A percentile compares a stretch with the other conserved stretches of the same genome.
Evolutionary conservation across 2,888 invertebrate genomes (phyloP).

Genomic region (Sarcophaga carnaria): DNA sequence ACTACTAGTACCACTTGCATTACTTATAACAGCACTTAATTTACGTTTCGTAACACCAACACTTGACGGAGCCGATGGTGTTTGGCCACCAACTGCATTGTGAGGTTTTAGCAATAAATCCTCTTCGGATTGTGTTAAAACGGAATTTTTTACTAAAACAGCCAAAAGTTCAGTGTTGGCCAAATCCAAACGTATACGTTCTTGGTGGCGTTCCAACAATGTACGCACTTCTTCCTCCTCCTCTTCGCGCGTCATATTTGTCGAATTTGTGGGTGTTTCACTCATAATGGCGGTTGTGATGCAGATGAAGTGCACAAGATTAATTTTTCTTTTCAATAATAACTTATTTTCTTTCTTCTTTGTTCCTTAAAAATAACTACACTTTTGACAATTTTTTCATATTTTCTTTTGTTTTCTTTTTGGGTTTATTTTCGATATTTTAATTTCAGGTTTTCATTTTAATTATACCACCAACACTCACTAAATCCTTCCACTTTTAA

Average conservation of each 20-base stretch:
- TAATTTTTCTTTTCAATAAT: conserved; percentile 5
- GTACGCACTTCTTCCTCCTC: conserved; percentile 84
- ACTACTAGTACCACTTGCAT: conserved; percentile 72
- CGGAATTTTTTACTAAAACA: conserved; percentile 86
- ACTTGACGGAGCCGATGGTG: conserved; percentile 75
- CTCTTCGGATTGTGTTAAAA: conserved; percentile 85
- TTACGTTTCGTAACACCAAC: conserved; percentile 77
- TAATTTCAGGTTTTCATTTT: conserved; percentile 14
- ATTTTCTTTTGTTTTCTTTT: background rate
- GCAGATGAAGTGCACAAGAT: background rate
- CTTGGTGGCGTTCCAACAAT: conserved; percentile 85
- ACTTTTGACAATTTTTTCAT: conserved; percentile 31
- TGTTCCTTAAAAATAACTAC: conserved; percentile 4
- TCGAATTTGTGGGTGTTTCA: conserved; percentile 58
- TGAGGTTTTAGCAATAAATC: conserved; percentile 81
- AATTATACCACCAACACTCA: background rate
- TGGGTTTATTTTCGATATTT: conserved; percentile 1
- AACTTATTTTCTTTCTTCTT: background rate
- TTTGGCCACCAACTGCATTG: conserved; percentile 65
- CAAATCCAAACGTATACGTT: conserved; percentile 85
- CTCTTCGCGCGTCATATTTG: conserved; percentile 79
- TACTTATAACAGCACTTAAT: conserved; percentile 77
- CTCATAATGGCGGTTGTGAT: conserved; percentile 32
- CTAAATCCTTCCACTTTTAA: background rate
- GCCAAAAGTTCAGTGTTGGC: conserved; percentile 85